Evolutionary conservation across 2,888 invertebrate genomes (phyloP), one percentile per base, ranked within the genome.

Genomic region (Drosophila recens): DNA sequence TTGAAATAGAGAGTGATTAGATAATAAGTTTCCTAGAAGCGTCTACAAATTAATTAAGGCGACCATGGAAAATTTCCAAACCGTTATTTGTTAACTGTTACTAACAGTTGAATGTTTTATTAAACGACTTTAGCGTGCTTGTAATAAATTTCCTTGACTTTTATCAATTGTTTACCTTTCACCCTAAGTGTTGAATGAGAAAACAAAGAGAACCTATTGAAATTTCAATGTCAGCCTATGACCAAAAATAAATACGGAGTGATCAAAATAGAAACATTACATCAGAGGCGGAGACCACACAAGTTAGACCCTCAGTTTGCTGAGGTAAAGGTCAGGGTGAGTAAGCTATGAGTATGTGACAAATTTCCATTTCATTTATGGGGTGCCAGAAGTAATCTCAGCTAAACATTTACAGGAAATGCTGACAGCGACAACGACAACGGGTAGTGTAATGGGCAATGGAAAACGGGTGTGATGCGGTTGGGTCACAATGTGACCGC

Each of bases 221-320:
- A 58, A 53, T 67, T 73, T 69, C 74, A 73, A 75, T 75, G 75
- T 54, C 74, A 69, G 36, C 51, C 15, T 13, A 33, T 9, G 10
- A 20, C 23, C 40, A 58, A 53, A 52, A 51, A 46, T 43, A 43
- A 15, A 61, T 17, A 36, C 17, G 23, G 49, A 33, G 40, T 9
- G 30, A 17, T 5, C 11, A 23, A 20, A 17, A 49, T 38, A 38
- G 15, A 38, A 17, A 54, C 15, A 36, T 38, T 48, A 30, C 36
- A 27, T 38, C 38, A 58, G 30, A 48, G 30, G 27, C 45, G 11
- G 10, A 59, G 42, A 43, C 59, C 42, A 51, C 49, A 42, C 33
- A 42, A 33, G 23, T 27, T 15, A 13, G 40, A 11, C 40, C 23
- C 57, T 5, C 13, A 23, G 15, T 15, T 13, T 52, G 27, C 45